Evolutionary conservation across 2,888 invertebrate genomes (phyloP).

Genomic region (Hedya salicella): DNA sequence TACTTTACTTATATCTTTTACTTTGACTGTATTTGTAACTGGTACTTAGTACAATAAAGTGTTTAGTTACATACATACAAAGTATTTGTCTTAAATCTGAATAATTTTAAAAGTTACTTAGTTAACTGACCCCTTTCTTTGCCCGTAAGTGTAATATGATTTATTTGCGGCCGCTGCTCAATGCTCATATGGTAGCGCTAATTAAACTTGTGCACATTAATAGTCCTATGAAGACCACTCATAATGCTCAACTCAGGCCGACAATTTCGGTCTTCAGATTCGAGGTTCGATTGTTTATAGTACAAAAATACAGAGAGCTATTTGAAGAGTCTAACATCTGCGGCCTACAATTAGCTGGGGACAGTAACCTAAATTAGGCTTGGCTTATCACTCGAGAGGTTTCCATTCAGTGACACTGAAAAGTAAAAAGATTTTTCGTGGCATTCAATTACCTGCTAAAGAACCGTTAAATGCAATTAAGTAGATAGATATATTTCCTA

Average conservation of each 20-base stretch:
- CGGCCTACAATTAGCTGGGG: slow-evolving; percentile 1
- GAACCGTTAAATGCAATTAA: background rate
- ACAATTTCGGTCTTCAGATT: slow-evolving; percentile 29
- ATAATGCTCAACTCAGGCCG: slow-evolving; percentile 56
- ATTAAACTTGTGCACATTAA: slow-evolving; percentile 75
- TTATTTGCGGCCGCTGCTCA: slow-evolving; percentile 69
- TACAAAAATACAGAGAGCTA: slow-evolving; percentile 10
- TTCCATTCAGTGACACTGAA: slow-evolving; percentile 19
- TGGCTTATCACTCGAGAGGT: slow-evolving; percentile 4
- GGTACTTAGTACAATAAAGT: too few species aligned
- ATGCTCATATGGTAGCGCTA: slow-evolving; percentile 69
- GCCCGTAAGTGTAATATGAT: slow-evolving; percentile 54
- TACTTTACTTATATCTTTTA: too few species aligned
- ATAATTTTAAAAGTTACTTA: slow-evolving; percentile 7
- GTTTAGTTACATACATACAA: too few species aligned
- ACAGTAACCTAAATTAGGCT: slow-evolving; percentile 16
- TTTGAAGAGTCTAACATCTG: slow-evolving; percentile 17
- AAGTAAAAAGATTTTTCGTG: background rate
- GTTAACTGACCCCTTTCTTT: slow-evolving; percentile 31
- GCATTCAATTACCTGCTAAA: background rate
- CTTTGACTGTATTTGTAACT: too few species aligned
- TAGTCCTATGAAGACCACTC: slow-evolving; percentile 73
- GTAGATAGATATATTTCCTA: too few species aligned
- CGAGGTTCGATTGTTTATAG: slow-evolving; percentile 21
- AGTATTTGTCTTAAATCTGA: too few species aligned